Percentiles rank a stretch among this genome's conserved stretches.
phyloP scores from a whole-genome alignment of 2,888 invertebrate genomes.

The Timema podura region DNA sequence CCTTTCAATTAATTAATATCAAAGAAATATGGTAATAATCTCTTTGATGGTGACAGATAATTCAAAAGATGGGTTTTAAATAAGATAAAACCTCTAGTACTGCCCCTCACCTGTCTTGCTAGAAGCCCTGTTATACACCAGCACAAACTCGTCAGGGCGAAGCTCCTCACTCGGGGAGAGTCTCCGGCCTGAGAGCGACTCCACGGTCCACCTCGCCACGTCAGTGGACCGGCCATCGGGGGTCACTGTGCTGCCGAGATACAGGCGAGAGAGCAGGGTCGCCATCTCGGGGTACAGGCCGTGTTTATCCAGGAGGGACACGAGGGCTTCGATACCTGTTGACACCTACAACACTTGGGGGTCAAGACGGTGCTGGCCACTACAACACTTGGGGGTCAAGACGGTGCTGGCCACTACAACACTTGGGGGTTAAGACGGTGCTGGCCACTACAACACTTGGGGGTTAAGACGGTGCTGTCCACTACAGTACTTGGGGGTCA shows the following conservation, averaged over 20 bases:
- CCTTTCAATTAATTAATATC: too few species aligned
- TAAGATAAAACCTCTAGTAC: too few species aligned
- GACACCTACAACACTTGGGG: not conserved
- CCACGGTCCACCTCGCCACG: slow-evolving; percentile 17
- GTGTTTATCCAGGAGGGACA: slow-evolving; percentile 18
- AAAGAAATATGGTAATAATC: too few species aligned
- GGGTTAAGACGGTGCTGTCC: too few species aligned
- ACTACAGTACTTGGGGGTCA: too few species aligned
- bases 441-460: too few species aligned
- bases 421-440: too few species aligned
- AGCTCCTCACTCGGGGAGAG: slow-evolving; percentile 16
- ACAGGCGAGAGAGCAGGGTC: slow-evolving; percentile 20
- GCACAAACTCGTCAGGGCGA: slow-evolving; percentile 13
- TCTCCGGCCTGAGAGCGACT: slow-evolving; percentile 16
- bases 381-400: too few species aligned
- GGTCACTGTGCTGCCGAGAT: slow-evolving; percentile 18
- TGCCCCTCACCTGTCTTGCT: slow-evolving; percentile 20
- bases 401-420: too few species aligned
- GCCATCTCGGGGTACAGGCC: slow-evolving; percentile 25
- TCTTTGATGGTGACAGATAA: too few species aligned
- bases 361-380: too few species aligned
- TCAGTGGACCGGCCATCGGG: slow-evolving; percentile 9
- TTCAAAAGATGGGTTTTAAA: too few species aligned
- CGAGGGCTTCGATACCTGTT: slow-evolving; percentile 21
- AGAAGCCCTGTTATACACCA: slow-evolving; percentile 20